Percentiles rank a stretch among this genome's conserved stretches.
phyloP scores from a whole-genome alignment of 1,140 invertebrate genomes.

The Ptiloglossa arizonensis region DNA sequence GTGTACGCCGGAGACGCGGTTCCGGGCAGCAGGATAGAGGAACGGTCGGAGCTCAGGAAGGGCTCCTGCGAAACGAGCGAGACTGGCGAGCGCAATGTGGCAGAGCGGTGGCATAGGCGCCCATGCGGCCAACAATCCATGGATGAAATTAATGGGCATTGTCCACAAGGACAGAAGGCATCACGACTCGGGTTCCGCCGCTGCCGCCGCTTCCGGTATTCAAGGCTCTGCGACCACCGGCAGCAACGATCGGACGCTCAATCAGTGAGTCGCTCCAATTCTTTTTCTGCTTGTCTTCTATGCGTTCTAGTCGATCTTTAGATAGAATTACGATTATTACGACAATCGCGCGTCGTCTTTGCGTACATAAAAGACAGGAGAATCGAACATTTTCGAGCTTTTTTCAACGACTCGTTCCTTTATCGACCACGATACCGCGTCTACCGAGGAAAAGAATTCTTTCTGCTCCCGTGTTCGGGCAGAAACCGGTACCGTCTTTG shows the following conservation, averaged over 20 bases:
- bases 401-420: too few relatives aligned
- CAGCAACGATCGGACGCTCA: constrained; percentile 84
- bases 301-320: not conserved
- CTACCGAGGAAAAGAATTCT: too few relatives aligned
- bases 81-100: constrained; percentile 86
- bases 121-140: constrained; percentile 88
- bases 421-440: too few relatives aligned
- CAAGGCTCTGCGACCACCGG: constrained; percentile 80
- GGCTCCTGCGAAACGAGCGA: constrained; percentile 71
- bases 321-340: too few relatives aligned
- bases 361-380: too few relatives aligned
- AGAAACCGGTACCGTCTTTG: too few relatives aligned
- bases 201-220: constrained; percentile 80
- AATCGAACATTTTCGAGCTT: too few relatives aligned
- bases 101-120: constrained; percentile 89
- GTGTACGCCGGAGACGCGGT: constrained; percentile 23
- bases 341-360: too few relatives aligned
- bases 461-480: too few relatives aligned
- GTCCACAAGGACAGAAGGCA: constrained; percentile 88
- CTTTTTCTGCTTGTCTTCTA: not conserved
- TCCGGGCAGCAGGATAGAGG: constrained; percentile 25
- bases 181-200: constrained; percentile 84
- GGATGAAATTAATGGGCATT: constrained; percentile 92
- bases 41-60: constrained; percentile 68
- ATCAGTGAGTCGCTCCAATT: constrained; percentile 84